These are phyloP conservation scores for Ptychoptera albimana DNA, from an alignment of 2,888 invertebrate genomes.

Conservation along the genomic window DNA sequence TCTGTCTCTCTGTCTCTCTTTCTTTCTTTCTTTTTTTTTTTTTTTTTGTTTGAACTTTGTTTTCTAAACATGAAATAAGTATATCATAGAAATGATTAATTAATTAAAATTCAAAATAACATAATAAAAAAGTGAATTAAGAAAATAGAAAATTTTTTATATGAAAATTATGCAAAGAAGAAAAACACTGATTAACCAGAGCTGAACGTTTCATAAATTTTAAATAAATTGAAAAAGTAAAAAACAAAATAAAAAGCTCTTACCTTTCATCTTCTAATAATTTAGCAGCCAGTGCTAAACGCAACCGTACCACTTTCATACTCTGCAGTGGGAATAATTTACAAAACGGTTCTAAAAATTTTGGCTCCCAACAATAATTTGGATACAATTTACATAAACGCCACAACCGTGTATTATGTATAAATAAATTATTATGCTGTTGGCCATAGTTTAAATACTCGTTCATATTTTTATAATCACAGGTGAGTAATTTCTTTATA, in stretches of 20 bases:
- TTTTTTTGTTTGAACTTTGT: no score
- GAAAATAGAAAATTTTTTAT: no score
- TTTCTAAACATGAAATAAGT: no score
- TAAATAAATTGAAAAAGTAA: background rate
- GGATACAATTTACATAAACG: conserved; percentile 53
- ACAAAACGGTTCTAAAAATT: conserved; percentile 65
- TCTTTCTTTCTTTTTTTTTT: no score
- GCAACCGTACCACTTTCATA: conserved; percentile 70
- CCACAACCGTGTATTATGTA: conserved; percentile 75
- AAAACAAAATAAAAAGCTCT: conserved; percentile 21
- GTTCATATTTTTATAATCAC: conserved; percentile 57
- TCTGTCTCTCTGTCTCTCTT: no score
- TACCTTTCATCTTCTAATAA: conserved; percentile 55
- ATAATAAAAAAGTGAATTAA: no score
- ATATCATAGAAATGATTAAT: no score
- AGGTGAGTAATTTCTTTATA: conserved; percentile 56
- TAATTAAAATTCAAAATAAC: no score
- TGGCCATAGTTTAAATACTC: conserved; percentile 65
- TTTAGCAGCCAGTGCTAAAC: conserved; percentile 53
- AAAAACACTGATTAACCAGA: background rate
- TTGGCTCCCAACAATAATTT: conserved; percentile 48
- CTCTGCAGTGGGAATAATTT: conserved; percentile 75
- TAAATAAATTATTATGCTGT: conserved; percentile 62
- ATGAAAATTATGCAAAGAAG: no score
- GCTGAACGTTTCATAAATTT: no score